These are phyloP conservation scores for Pachypsylla venusta DNA, from an alignment of 1,140 invertebrate genomes.

Conservation along the genomic window DNA sequence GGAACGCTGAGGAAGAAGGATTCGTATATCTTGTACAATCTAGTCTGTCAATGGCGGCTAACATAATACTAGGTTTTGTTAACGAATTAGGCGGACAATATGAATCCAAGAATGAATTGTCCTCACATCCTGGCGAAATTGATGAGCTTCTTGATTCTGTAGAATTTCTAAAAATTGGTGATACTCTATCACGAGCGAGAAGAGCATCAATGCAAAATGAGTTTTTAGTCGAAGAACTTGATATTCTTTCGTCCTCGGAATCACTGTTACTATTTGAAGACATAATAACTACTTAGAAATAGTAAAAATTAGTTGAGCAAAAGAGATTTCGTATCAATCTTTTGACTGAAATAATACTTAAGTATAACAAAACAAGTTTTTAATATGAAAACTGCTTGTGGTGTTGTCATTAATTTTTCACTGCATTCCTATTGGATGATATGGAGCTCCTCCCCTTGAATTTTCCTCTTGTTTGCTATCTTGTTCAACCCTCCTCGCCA, in stretches of 20 bases:
- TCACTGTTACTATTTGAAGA: constrained; percentile 8
- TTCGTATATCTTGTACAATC: constrained; percentile 23
- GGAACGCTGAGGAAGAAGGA: constrained; percentile 29
- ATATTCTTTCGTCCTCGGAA: neutral
- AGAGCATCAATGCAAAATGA: constrained; percentile 53
- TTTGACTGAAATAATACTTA: constrained; percentile 6
- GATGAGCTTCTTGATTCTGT: constrained; percentile 28
- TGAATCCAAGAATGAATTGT: constrained; percentile 22
- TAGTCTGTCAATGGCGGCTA: constrained; percentile 4
- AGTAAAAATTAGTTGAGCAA: constrained; percentile 4
- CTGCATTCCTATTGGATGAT: neutral
- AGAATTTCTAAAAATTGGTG: constrained; percentile 14
- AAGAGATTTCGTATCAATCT: constrained; percentile 2
- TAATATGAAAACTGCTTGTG: neutral
- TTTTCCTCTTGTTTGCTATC: constrained; percentile 1
- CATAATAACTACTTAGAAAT: neutral
- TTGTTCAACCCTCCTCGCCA: constrained; percentile 2
- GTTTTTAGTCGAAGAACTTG: constrained; percentile 28
- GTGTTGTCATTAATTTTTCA: constrained; percentile 1
- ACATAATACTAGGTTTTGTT: constrained; percentile 12
- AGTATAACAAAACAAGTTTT: constrained; percentile 7
- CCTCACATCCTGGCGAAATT: constrained; percentile 33
- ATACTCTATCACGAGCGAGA: constrained; percentile 28
- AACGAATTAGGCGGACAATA: constrained; percentile 27
- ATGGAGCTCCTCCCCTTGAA: neutral